phyloP scores from a whole-genome alignment of 2,797 vertebrate species.

The Syndactyla subalaris region DNA sequence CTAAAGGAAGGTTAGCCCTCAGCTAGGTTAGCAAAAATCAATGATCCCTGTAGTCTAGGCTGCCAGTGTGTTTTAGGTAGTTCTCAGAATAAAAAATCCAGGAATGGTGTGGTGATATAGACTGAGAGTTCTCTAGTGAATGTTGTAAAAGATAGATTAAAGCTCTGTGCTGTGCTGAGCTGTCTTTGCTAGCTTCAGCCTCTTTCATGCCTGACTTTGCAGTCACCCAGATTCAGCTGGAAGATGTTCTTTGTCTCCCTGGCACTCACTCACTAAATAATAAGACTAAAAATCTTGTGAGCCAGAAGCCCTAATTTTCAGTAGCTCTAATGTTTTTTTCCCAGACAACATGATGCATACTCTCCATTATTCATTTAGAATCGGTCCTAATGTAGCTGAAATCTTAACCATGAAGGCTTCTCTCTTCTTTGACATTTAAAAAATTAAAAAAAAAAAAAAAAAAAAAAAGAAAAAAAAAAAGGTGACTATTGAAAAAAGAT shows the following conservation, averaged over 20 bases:
- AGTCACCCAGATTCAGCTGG: not conserved
- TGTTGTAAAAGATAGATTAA: constrained; percentile 23
- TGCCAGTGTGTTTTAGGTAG: not conserved
- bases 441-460: constrained; percentile 4
- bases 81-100: constrained; percentile 6
- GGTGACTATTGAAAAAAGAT: not conserved
- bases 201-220: not conserved
- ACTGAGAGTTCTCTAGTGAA: not conserved
- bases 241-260: not conserved
- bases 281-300: not conserved
- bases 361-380: not conserved
- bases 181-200: not conserved
- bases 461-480: constrained; percentile 7
- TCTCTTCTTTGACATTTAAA: not conserved
- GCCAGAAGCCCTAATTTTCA: not conserved
- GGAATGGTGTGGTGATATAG: not conserved
- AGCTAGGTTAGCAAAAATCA: constrained; percentile 25
- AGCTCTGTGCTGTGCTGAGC: fast-evolving
- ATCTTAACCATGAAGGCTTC: not conserved
- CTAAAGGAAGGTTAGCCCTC: not conserved
- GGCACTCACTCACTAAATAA: not conserved
- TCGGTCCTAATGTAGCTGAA: not conserved
- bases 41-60: not conserved
- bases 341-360: not conserved
- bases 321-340: not conserved